A percentile compares a stretch with the other conserved stretches of the same genome.
Evolutionary conservation across 2,888 invertebrate genomes (phyloP).

Genomic region (Acanthopleura granulata): DNA sequence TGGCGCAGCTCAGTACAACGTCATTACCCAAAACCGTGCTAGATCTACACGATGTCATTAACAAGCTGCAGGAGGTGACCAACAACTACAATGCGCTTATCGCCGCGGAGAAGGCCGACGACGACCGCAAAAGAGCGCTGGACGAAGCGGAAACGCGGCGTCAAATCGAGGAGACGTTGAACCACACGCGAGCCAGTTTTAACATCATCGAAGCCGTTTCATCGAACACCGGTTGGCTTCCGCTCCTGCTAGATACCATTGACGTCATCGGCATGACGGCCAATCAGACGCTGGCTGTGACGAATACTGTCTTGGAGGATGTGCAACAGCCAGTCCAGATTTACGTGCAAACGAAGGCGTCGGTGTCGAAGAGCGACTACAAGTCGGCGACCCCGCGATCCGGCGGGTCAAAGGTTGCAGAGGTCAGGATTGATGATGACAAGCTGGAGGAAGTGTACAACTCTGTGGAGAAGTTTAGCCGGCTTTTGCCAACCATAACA

Average conservation of each 20-base stretch:
- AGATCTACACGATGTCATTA: slow-evolving; percentile 44
- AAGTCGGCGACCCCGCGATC: background rate
- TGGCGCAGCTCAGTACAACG: slow-evolving; percentile 47
- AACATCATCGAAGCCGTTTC: slow-evolving; percentile 49
- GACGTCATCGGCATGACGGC: slow-evolving; percentile 48
- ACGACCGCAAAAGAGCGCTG: slow-evolving; percentile 5
- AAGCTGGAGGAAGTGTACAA: slow-evolving; percentile 42
- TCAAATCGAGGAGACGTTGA: slow-evolving; percentile 39
- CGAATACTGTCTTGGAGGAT: background rate
- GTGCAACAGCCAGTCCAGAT: background rate
- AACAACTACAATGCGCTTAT: background rate
- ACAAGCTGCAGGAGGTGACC: slow-evolving; percentile 34
- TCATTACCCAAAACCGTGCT: slow-evolving; percentile 39
- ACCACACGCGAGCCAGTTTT: slow-evolving; percentile 47
- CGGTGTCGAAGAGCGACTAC: background rate
- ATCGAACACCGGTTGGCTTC: slow-evolving; percentile 58
- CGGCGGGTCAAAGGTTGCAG: background rate
- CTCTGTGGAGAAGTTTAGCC: slow-evolving; percentile 43
- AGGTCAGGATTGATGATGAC: slow-evolving; percentile 21
- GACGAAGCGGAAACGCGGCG: slow-evolving; percentile 24
- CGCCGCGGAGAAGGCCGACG: slow-evolving; percentile 2
- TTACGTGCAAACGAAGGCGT: background rate
- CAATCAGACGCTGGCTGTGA: slow-evolving; percentile 41
- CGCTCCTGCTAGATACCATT: slow-evolving; percentile 49
- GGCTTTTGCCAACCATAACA: slow-evolving; percentile 52